Conservation (phyloP, 2,888 invertebrate genomes). For the Cheilosia urbana region DNA sequence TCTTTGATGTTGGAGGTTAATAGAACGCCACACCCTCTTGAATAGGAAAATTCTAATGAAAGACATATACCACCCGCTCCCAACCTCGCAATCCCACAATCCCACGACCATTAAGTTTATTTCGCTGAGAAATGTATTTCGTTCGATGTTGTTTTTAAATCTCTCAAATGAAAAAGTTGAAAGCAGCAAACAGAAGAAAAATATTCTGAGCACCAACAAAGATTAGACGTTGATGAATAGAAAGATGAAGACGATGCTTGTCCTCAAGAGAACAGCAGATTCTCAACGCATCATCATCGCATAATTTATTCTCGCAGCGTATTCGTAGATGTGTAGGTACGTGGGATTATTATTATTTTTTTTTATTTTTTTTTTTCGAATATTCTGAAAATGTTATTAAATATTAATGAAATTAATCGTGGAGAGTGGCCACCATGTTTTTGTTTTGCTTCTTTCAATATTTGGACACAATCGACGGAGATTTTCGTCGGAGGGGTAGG, state of each 20-base stretch:
- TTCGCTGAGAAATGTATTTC: no score
- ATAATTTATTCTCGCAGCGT: slow-evolving; percentile 40
- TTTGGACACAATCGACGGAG: no score
- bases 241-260: slow-evolving; percentile 14
- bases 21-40: no score
- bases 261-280: slow-evolving; percentile 30
- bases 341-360: slow-evolving; percentile 3
- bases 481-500: no score
- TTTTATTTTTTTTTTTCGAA: not conserved
- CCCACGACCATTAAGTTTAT: no score
- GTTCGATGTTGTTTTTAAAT: not conserved
- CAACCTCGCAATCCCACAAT: no score
- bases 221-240: slow-evolving; percentile 45
- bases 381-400: slow-evolving; percentile 48
- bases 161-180: slow-evolving; percentile 29
- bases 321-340: not conserved
- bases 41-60: no score
- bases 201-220: slow-evolving; percentile 31
- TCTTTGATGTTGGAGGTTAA: no score
- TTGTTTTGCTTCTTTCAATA: no score
- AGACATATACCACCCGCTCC: no score
- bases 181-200: slow-evolving; percentile 19
- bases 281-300: slow-evolving; percentile 34
- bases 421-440: slow-evolving; percentile 17
- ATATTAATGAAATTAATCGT: slow-evolving; percentile 52